Percentiles rank a stretch among this genome's conserved stretches.
phyloP scores from a whole-genome alignment of 2,113 vertebrate species.

The Charina bottae region DNA sequence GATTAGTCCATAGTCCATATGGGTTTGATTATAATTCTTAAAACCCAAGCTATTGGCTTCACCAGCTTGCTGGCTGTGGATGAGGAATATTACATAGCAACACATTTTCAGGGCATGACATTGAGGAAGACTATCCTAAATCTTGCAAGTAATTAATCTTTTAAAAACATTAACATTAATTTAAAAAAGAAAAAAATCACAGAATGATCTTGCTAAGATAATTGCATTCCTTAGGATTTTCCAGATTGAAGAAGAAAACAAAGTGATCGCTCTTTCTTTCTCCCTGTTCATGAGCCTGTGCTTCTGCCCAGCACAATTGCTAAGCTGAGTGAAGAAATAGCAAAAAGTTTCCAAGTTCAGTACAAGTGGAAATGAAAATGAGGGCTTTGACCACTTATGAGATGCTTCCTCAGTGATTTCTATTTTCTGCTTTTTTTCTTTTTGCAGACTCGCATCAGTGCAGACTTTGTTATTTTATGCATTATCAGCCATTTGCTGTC shows the following conservation, averaged over 20 bases:
- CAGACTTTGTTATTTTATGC: neutral
- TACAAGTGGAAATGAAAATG: neutral
- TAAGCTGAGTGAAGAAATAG: neutral
- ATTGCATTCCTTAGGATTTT: neutral
- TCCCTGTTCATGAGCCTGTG: neutral
- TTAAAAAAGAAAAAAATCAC: neutral
- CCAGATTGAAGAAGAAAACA: neutral
- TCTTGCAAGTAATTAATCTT: neutral
- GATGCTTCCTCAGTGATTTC: neutral
- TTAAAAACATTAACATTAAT: neutral
- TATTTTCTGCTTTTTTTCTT: neutral
- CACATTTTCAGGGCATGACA: neutral
- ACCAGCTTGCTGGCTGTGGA: neutral
- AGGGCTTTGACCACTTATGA: neutral
- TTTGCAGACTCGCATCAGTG: neutral
- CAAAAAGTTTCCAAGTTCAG: neutral
- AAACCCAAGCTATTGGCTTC: neutral
- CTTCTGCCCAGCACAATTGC: neutral
- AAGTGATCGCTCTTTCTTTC: neutral
- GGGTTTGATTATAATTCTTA: neutral
- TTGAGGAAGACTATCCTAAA: neutral
- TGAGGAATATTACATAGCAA: neutral
- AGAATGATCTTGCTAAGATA: neutral
- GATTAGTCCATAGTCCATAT: neutral
- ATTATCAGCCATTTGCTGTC: neutral